Evolutionary conservation across 2,797 vertebrate species (phyloP).

Genomic region (Paedocypris micromegethes): DNA sequence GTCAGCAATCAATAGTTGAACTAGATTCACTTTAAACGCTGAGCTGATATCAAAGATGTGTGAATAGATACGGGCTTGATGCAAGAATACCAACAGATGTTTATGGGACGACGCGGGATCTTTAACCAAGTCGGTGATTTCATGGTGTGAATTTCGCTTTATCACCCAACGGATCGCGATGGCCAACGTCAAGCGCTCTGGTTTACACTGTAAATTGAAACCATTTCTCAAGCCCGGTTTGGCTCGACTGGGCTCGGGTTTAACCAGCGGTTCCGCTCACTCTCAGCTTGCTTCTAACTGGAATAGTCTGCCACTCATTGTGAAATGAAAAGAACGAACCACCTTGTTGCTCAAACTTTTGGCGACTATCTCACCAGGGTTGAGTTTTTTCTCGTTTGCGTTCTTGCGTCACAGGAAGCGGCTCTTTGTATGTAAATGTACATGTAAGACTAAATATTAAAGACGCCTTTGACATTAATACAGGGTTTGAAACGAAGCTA

Average conservation of each 20-base stretch:
- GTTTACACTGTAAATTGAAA: conserved; percentile 31
- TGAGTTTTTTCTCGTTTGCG: not conserved
- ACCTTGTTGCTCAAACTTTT: conserved; percentile 14
- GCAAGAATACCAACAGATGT: conserved; percentile 21
- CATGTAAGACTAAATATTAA: conserved; percentile 37
- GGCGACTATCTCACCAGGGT: conserved; percentile 12
- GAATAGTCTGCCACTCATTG: conserved; percentile 12
- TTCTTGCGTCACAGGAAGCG: conserved; percentile 1
- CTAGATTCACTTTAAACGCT: conserved; percentile 29
- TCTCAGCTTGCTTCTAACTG: conserved; percentile 17
- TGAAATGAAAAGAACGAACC: conserved; percentile 17
- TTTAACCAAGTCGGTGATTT: not conserved
- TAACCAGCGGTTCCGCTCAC: conserved; percentile 26
- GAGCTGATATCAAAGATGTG: conserved; percentile 34
- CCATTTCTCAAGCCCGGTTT: conserved; percentile 19
- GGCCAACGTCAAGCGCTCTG: not conserved
- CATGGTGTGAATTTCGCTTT: conserved; percentile 12
- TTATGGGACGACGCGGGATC: conserved; percentile 9
- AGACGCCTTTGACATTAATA: conserved; percentile 33
- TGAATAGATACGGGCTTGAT: conserved; percentile 11
- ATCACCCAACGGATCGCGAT: not conserved
- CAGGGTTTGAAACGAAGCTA: conserved; percentile 37
- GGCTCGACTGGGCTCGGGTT: conserved; percentile 16
- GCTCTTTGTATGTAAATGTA: conserved; percentile 36
- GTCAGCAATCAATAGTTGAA: conserved; percentile 18